phyloP scores from a whole-genome alignment of 2,888 invertebrate species.

The Netelia virgata region DNA sequence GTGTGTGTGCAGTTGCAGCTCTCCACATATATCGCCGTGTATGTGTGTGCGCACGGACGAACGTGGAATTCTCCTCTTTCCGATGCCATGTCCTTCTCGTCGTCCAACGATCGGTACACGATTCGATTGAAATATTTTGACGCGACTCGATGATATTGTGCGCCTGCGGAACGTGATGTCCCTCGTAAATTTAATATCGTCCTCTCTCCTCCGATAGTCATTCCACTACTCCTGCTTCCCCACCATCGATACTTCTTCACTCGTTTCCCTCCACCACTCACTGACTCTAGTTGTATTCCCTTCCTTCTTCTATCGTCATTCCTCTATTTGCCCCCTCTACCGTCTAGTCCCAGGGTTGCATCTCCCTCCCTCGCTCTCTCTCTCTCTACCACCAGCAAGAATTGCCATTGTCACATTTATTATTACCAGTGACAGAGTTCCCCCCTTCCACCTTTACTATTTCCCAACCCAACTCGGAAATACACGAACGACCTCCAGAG shows the following conservation, averaged over 20 bases:
- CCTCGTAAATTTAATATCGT: slow-evolving; percentile 70
- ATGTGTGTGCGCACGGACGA: neutral
- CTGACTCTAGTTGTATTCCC: too few species aligned
- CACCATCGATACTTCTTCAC: too few species aligned
- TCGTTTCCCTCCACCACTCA: too few species aligned
- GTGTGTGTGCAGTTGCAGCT: neutral
- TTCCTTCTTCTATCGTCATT: neutral
- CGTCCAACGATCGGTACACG: slow-evolving; percentile 50
- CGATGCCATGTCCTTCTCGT: slow-evolving; percentile 33
- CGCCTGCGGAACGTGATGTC: slow-evolving; percentile 56
- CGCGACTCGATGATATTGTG: slow-evolving; percentile 64
- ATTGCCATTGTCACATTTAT: slow-evolving; percentile 28
- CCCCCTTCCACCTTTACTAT: neutral
- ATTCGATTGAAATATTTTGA: slow-evolving; percentile 72
- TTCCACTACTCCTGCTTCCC: neutral
- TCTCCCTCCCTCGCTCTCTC: neutral
- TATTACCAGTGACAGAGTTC: slow-evolving; percentile 9
- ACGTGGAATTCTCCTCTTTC: slow-evolving; percentile 1
- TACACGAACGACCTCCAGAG: slow-evolving; percentile 55
- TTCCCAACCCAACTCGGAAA: slow-evolving; percentile 28
- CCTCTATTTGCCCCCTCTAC: neutral
- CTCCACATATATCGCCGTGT: neutral
- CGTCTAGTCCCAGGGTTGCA: neutral
- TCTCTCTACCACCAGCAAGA: slow-evolving; percentile 5
- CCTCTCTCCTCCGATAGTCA: slow-evolving; percentile 54